A percentile compares a stretch with the other conserved stretches of the same genome.
Evolutionary conservation across 2,113 vertebrate genomes (phyloP).

Genomic region (Silurus meridionalis): DNA sequence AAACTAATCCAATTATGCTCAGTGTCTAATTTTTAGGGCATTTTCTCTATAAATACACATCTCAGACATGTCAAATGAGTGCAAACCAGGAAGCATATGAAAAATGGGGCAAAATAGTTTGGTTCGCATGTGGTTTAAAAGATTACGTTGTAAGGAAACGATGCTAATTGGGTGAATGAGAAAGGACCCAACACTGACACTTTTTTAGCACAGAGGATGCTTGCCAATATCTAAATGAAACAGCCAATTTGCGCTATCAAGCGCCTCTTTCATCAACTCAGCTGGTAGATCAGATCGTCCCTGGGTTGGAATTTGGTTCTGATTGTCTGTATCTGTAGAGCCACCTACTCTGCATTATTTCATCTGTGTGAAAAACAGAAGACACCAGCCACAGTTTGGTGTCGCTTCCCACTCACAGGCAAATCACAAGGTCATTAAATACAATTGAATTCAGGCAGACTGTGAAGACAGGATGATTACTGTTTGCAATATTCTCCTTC

Average conservation of each 20-base stretch:
- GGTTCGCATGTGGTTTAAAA: constrained; percentile 3
- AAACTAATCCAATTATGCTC: constrained; percentile 37
- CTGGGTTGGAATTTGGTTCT: not conserved
- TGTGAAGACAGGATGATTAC: constrained; percentile 40
- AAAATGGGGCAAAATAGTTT: not conserved
- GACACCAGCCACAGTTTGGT: not conserved
- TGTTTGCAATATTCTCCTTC: constrained; percentile 29
- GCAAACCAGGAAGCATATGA: not conserved
- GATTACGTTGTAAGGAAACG: constrained; percentile 26
- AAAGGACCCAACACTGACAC: constrained; percentile 6
- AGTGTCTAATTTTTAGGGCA: constrained; percentile 32
- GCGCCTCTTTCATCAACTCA: constrained; percentile 23
- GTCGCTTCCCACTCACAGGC: constrained; percentile 11
- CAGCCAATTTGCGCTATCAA: constrained; percentile 30
- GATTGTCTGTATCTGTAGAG: not conserved
- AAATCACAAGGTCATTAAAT: constrained; percentile 44
- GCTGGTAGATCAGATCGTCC: constrained; percentile 4
- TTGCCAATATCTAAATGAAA: constrained; percentile 41
- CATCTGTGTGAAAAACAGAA: constrained; percentile 16
- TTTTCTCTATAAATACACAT: constrained; percentile 43
- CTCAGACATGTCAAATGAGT: constrained; percentile 29
- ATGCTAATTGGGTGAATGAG: constrained; percentile 43
- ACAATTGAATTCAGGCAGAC: constrained; percentile 34
- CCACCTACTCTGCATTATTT: not conserved
- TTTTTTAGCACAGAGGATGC: not conserved